Base-by-base conservation (phyloP, 2,888 invertebrate species). In the Gymnocheta viridis region DNA sequence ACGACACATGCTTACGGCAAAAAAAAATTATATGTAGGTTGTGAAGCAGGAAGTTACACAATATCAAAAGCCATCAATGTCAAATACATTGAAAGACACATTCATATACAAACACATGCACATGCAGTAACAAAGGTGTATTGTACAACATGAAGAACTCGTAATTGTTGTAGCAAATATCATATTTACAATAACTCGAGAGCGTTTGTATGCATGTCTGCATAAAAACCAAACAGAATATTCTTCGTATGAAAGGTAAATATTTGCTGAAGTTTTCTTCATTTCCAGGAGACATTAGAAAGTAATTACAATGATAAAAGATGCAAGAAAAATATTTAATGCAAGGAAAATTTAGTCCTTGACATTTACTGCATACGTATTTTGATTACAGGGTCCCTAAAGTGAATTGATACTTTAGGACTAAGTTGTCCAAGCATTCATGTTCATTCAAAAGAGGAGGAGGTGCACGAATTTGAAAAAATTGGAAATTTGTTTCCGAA, bases 31-130 rank as follows among this genome's bases (percentile, higher is more conserved):
- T 51, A n/a, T n/a, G n/a, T n/a, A n/a, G 22, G 44, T 17, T 14
- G 32, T 49, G 29, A 70, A 66, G 56, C 56, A 80, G 66, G 49
- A 77, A 80, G 58, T 80, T 86, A 74, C 76, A 86, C 85, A 85
- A 86, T 77, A 85, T 86, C 86, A 86, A 86, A 86, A 85, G 86
- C 86, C 85, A 85, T 86, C 85, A 86, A 85, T 85, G 86, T 86
- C 86, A 85, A 49, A 47, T 29, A 44, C 72, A 80, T 44, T 9
- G 12, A n/a, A 38, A 62, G 24, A 49, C 54, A 54, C 24, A 44
- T 14, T 27, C 24, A 56, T 9, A 35, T 17, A 14, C n/a, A 44
- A 19, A 60, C n/a, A 47, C n/a, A 4, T 10, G 47, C 38, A 60
- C 14, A 47, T 19, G 60, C n/a, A 22, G 4, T 17, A 51, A 10